Evolutionary conservation across 2,797 vertebrate genomes (phyloP).

Genomic region (Podarcis lilfordi): DNA sequence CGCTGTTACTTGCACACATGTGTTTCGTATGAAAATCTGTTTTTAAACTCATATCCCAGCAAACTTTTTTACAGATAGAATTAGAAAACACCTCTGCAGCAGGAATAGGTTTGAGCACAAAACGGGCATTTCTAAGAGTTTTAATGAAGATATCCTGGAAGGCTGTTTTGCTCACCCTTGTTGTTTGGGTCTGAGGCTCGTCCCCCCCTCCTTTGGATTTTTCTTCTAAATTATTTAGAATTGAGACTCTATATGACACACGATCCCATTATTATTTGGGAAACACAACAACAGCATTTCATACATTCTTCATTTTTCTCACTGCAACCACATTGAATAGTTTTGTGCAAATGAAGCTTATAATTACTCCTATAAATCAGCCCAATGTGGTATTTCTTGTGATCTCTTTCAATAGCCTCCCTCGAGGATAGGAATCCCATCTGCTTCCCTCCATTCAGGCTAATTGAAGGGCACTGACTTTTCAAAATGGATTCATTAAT

Average conservation of each 20-base stretch:
- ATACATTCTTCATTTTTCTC: conserved; percentile 74
- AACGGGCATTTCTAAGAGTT: conserved; percentile 16
- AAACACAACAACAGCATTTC: conserved; percentile 72
- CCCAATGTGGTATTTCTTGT: conserved; percentile 79
- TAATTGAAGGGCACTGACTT: conserved; percentile 78
- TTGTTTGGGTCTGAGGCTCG: conserved; percentile 38
- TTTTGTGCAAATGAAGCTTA: conserved; percentile 76
- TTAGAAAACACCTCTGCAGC: neutral
- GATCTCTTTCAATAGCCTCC: conserved; percentile 77
- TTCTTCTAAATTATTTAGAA: conserved; percentile 54
- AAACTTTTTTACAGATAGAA: conserved; percentile 8
- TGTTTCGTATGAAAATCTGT: conserved; percentile 13
- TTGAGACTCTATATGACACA: conserved; percentile 52
- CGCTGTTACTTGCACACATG: neutral
- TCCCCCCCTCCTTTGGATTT: conserved; percentile 48
- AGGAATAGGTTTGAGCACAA: conserved; percentile 1
- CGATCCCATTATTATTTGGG: conserved; percentile 60
- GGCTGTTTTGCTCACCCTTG: neutral
- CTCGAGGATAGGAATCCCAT: conserved; percentile 80
- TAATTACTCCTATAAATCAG: conserved; percentile 83
- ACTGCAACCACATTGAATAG: conserved; percentile 69
- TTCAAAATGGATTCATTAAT: conserved; percentile 82
- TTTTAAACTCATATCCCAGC: conserved; percentile 10
- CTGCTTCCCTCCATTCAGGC: conserved; percentile 79
- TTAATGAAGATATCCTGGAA: conserved; percentile 36